Base-by-base conservation (phyloP, 2,113 vertebrate genomes). In the Reinhardtius hippoglossoides region DNA sequence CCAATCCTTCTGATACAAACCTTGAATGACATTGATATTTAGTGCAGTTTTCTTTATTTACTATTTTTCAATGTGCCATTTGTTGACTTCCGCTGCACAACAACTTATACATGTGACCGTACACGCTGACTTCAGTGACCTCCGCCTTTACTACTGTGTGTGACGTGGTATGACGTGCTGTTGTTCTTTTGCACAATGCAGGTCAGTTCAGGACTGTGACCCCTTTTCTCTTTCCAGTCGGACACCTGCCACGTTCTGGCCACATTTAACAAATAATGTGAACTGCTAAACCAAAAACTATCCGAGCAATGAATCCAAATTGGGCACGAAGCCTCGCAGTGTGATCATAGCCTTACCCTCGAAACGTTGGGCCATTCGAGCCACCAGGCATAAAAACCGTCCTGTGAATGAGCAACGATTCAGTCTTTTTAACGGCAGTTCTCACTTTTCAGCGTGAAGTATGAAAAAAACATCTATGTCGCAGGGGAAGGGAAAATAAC, bases 401-500 rank as follows among this genome's bases (percentile, higher is more conserved):
- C 46, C 5, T 8, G 46, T 15, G 46, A 50, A 50, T 50, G 46
- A 9, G 8, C 35, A 9, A 37, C 35, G 35, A 20, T 42, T 42
- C 40, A 42, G 46, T 16, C 18, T 18, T 50, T 50, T 16, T 18
- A 7, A 50, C 15, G 1, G 0, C 57, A 16, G 4, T 68, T 55
- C n/a, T 81, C 50, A 56, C 52, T 80, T 75, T 31, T 78, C 62
- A 65, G 10, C 37, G 15, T n/a, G 21, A 24, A 50, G 26, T n/a
- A 65, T 63, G 18, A 67, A 31, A 72, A 76, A 15, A n/a, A 54
- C 7, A n/a, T 67, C 65, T 65, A 42, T 81, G 64, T 78, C 24
- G 24, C 42, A 0, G 26, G 23, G 67, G 35, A 71, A 54, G 35
- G 6, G 57, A 59, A 52, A 42, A 73, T 50, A 26, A 62, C 26